Conservation (phyloP, 2,113 vertebrate species). For the Ophiodon elongatus region DNA sequence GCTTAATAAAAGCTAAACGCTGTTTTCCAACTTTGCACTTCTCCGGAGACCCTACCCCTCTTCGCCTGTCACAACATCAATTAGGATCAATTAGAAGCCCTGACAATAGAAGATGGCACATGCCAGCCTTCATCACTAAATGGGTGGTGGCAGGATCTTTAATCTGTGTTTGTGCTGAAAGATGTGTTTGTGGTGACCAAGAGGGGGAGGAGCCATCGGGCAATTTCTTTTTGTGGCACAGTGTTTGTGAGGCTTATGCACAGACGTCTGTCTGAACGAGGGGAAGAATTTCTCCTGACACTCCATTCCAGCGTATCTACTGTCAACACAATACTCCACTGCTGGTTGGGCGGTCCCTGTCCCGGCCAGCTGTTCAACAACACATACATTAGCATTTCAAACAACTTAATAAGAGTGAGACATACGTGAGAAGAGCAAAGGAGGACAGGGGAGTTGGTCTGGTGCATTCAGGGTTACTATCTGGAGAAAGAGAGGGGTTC, state of each 20-base stretch:
- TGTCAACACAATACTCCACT: conserved; percentile 69
- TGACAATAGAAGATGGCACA: conserved; percentile 52
- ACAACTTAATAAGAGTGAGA: conserved; percentile 69
- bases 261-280: conserved; percentile 40
- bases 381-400: conserved; percentile 78
- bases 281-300: conserved; percentile 61
- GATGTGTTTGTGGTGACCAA: conserved; percentile 42
- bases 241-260: conserved; percentile 61
- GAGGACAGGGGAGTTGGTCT: conserved; percentile 33
- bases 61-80: conserved; percentile 50
- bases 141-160: conserved; percentile 36
- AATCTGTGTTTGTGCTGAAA: conserved; percentile 48
- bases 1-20: conserved; percentile 42
- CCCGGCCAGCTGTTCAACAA: conserved; percentile 64
- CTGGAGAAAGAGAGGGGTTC: conserved; percentile 42
- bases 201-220: conserved; percentile 22
- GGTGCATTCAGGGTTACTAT: conserved; percentile 23
- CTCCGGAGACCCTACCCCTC: conserved; percentile 35
- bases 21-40: conserved; percentile 38
- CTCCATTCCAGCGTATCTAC: conserved; percentile 70
- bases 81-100: conserved; percentile 59
- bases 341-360: conserved; percentile 75
- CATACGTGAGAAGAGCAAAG: conserved; percentile 26
- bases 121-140: conserved; percentile 44
- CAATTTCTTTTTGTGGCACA: conserved; percentile 54